Evolutionary conservation across 2,113 vertebrate species (phyloP).

Genomic region (Microtus pennsylvanicus): DNA sequence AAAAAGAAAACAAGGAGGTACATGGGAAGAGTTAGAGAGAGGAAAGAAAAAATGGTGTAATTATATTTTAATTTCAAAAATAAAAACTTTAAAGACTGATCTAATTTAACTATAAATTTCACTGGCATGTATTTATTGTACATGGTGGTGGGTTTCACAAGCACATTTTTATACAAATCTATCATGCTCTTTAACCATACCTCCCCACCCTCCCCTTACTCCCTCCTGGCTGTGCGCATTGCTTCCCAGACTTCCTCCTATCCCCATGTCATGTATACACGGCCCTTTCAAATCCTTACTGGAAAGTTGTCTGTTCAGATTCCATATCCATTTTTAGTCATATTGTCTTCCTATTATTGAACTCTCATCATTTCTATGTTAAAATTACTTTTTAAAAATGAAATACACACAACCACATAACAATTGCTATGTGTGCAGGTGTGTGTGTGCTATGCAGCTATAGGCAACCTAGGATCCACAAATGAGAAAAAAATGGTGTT

Average conservation of each 20-base stretch:
- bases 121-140: not conserved
- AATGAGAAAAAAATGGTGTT: not conserved
- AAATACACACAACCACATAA: not conserved
- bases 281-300: not conserved
- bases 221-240: not conserved
- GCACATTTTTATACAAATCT: not conserved
- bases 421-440: not conserved
- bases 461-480: not conserved
- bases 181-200: not conserved
- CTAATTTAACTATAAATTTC: conserved; percentile 1
- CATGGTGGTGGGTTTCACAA: not conserved
- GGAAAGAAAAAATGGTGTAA: not conserved
- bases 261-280: not conserved
- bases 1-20: not conserved
- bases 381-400: not conserved
- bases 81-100: not conserved
- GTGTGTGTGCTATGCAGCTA: not conserved
- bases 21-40: not conserved
- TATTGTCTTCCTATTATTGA: not conserved
- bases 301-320: not conserved
- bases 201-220: too few relatives aligned
- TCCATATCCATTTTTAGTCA: not conserved
- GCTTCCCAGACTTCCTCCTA: not conserved
- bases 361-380: not conserved
- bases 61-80: not conserved